Base-by-base conservation (phyloP, 2,113 vertebrate species). In the Nannospalax galili region DNA sequence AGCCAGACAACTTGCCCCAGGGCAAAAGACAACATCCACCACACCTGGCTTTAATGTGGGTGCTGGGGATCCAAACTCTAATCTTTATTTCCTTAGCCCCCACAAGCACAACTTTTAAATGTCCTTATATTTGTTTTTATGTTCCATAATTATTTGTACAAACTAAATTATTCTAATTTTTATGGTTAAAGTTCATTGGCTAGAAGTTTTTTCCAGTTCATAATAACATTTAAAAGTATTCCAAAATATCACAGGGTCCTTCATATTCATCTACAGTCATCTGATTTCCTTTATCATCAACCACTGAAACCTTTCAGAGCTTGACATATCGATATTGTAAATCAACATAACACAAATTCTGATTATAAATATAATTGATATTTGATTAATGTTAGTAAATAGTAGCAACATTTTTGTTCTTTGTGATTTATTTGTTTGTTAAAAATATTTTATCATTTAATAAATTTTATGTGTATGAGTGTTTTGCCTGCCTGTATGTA, bases 321-420 rank as follows among this genome's bases (percentile, higher is more conserved):
- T 80, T 94, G 69, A 65, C 26, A 45, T 58, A 35, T 48, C 7
- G 87, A 69, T 81, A 84, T 72, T 64, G 45, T 32, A 64, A 45
- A 70, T 72, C 45, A 79, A 48, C 78, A 67, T 75, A 67, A 73
- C 90, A n/a, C 78, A 85, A 84, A 40, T 92, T 60, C 69, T 37
- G 28, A 35, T 78, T 84, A 85, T 58, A 86, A 81, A 26, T 69
- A 74, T 52, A 80, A 56, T 60, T 48, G 64, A 3, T 37, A 64
- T 87, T 90, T 92, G 82, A 75, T 20, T 74, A 26, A 77, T 56
- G 37, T 90, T 26, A 93, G 64, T 58, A 78, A 65, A 79, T 37
- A 64, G 28, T 40, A 67, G 64, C 52, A 20, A 93, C 1, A 75
- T 90, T 78, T 74, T n/a, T 82, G 28, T 56, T 75, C 12, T 64